Evolutionary conservation across 2,888 invertebrate species (phyloP).

Genomic region (Atrina japonica): DNA sequence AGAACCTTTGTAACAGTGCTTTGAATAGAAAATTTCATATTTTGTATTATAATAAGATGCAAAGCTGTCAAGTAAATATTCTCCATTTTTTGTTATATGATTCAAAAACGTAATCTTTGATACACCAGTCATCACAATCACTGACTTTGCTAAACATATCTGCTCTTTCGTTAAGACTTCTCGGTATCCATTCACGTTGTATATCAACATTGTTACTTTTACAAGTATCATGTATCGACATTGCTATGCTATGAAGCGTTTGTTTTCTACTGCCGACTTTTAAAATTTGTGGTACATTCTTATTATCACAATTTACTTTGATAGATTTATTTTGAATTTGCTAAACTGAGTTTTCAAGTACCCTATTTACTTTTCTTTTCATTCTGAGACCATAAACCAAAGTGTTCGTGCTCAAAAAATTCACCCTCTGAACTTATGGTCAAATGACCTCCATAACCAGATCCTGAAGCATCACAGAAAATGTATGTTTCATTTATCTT

Average conservation of each 20-base stretch:
- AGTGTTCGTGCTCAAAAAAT: conserved; percentile 4
- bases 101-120: background rate
- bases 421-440: conserved; percentile 31
- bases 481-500: background rate
- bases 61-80: background rate
- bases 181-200: conserved; percentile 17
- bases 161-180: conserved; percentile 7
- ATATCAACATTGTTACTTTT: conserved; percentile 1
- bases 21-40: conserved; percentile 1
- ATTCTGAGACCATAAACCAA: conserved; percentile 12
- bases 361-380: conserved; percentile 17
- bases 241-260: conserved; percentile 9
- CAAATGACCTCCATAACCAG: conserved; percentile 29
- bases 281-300: conserved; percentile 19
- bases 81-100: background rate
- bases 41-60: background rate
- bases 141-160: conserved; percentile 2
- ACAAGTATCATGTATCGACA: conserved; percentile 20
- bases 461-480: conserved; percentile 23
- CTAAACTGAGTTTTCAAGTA: conserved; percentile 4
- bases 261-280: conserved; percentile 22
- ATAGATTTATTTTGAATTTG: background rate
- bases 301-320: conserved; percentile 13
- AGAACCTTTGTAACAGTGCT: background rate
- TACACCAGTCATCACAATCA: conserved; percentile 7